Percentiles rank a stretch among this genome's conserved stretches.
Conservation (phyloP, 2,113 vertebrate genomes). For the Myotis davidii region DNA sequence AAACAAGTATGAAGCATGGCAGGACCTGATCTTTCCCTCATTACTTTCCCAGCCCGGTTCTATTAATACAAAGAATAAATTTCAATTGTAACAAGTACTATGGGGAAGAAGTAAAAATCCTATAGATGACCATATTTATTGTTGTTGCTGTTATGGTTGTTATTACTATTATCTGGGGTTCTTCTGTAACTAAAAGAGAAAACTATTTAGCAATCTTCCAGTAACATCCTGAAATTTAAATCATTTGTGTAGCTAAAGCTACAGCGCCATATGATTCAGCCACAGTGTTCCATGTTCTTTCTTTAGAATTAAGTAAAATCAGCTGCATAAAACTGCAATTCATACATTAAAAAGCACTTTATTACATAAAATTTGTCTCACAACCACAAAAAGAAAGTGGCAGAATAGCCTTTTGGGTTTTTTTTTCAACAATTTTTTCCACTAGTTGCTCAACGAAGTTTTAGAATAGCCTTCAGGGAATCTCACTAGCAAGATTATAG, state of each 20-base stretch:
- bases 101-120: neutral
- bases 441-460: constrained; percentile 36
- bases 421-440: constrained; percentile 7
- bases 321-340: neutral
- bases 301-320: constrained; percentile 31
- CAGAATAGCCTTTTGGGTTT: neutral
- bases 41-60: neutral
- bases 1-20: neutral
- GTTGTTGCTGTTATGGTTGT: neutral
- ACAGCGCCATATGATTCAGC: neutral
- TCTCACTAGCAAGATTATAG: constrained; percentile 41
- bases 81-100: neutral
- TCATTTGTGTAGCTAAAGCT: neutral
- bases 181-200: constrained; percentile 15
- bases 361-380: constrained; percentile 10
- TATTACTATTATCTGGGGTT: neutral
- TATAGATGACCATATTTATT: neutral
- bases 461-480: constrained; percentile 60
- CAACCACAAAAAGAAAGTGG: constrained; percentile 57
- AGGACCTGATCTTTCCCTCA: neutral
- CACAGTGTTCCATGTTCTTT: neutral
- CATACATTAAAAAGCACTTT: constrained; percentile 39
- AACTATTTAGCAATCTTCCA: constrained; percentile 23
- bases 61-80: neutral
- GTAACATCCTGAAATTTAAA: neutral